Conservation (phyloP, 2,113 vertebrate genomes). For the Albula glossodonta region DNA sequence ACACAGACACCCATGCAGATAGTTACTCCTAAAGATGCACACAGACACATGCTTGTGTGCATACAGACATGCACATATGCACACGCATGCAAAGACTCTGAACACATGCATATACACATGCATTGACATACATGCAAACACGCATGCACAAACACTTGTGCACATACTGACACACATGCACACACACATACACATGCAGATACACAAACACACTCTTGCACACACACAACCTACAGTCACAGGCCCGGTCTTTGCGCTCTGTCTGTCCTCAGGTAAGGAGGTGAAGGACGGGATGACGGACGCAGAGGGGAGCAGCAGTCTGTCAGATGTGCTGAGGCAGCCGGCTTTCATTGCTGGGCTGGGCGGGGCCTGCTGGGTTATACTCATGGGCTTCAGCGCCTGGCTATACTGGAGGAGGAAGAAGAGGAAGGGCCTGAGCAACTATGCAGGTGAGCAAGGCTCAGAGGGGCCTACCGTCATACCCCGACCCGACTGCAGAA, state of each 20-base stretch:
- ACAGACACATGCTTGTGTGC: no score
- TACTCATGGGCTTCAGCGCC: slow-evolving; percentile 96
- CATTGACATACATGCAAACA: no score
- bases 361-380: slow-evolving; percentile 94
- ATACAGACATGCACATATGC: no score
- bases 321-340: slow-evolving; percentile 94
- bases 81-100: no score
- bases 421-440: slow-evolving; percentile 97
- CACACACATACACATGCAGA: not conserved
- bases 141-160: not conserved
- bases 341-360: slow-evolving; percentile 94
- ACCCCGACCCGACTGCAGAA: no score
- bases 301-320: slow-evolving; percentile 84
- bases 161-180: not conserved
- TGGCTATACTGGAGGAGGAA: slow-evolving; percentile 96
- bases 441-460: slow-evolving; percentile 85
- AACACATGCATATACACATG: no score
- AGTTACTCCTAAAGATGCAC: no score
- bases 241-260: not conserved
- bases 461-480: no score
- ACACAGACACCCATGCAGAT: no score
- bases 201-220: not conserved
- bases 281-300: slow-evolving; percentile 85
- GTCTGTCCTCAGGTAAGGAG: slow-evolving; percentile 56
- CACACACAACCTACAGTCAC: no score